phyloP scores from a whole-genome alignment of 1,140 invertebrate genomes.

The Adoxophyes honmai region DNA sequence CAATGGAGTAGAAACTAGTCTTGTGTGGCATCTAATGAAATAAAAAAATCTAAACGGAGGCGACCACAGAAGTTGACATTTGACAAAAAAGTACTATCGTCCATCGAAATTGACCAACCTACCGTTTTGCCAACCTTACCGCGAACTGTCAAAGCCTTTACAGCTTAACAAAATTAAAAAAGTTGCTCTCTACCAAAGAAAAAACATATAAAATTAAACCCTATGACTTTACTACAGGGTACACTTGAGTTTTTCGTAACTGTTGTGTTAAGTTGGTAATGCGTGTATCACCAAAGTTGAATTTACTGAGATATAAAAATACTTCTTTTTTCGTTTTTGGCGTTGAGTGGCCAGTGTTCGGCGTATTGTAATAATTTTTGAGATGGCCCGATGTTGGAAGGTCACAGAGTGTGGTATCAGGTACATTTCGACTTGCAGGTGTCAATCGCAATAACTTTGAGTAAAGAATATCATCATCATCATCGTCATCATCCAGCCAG shows the following conservation, averaged over 20 bases:
- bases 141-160: constrained; percentile 71
- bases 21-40: constrained; percentile 34
- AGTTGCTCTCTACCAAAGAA: not conserved
- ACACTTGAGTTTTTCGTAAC: not conserved
- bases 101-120: constrained; percentile 68
- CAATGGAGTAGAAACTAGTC: constrained; percentile 3
- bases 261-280: constrained; percentile 23
- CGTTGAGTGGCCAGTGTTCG: constrained; percentile 16
- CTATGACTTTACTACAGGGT: not conserved
- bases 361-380: constrained; percentile 19
- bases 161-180: constrained; percentile 30
- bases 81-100: constrained; percentile 71
- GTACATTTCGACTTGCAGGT: not conserved
- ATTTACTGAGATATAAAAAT: constrained; percentile 68
- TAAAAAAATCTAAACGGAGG: constrained; percentile 34
- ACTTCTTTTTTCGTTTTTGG: constrained; percentile 46
- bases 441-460: too few species aligned
- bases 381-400: not conserved
- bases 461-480: too few species aligned
- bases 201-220: constrained; percentile 12
- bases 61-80: constrained; percentile 73
- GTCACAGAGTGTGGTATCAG: not conserved
- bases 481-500: too few species aligned
- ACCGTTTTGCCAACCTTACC: constrained; percentile 67
- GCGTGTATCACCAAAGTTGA: constrained; percentile 64